Evolutionary conservation across 2,113 vertebrate species (phyloP).

Genomic region (Platysternon megacephalum): DNA sequence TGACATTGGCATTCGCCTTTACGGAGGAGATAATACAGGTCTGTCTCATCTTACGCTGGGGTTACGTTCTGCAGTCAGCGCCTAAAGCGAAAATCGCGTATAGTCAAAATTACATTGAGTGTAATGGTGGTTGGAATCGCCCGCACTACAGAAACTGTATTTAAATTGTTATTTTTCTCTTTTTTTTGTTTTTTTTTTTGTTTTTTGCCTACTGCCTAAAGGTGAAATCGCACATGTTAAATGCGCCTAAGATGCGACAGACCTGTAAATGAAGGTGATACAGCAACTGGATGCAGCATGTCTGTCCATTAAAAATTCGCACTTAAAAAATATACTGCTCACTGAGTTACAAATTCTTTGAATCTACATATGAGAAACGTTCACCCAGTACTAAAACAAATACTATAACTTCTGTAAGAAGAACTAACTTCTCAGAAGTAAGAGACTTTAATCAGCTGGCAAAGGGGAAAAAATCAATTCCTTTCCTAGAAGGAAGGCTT

Average conservation of each 20-base stretch:
- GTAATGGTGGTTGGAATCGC: no score
- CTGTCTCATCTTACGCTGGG: no score
- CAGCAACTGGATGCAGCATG: neutral
- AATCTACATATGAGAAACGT: neutral
- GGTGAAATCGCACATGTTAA: no score
- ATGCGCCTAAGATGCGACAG: no score
- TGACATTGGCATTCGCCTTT: neutral
- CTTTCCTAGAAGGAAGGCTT: neutral
- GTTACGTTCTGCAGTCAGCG: no score
- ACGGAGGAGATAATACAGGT: neutral
- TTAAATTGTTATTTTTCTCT: no score
- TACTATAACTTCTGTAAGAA: neutral
- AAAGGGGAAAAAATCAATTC: neutral
- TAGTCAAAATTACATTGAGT: no score
- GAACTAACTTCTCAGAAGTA: neutral
- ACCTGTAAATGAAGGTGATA: neutral
- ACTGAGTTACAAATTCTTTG: neutral
- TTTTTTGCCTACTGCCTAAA: no score
- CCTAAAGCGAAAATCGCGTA: no score
- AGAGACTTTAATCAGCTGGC: neutral
- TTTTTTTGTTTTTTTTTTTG: no score
- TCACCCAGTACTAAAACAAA: neutral
- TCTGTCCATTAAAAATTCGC: neutral
- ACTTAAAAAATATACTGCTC: neutral
- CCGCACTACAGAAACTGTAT: no score